Evolutionary conservation across 1,140 invertebrate species (phyloP).

Genomic region (Procambarus clarkii): DNA sequence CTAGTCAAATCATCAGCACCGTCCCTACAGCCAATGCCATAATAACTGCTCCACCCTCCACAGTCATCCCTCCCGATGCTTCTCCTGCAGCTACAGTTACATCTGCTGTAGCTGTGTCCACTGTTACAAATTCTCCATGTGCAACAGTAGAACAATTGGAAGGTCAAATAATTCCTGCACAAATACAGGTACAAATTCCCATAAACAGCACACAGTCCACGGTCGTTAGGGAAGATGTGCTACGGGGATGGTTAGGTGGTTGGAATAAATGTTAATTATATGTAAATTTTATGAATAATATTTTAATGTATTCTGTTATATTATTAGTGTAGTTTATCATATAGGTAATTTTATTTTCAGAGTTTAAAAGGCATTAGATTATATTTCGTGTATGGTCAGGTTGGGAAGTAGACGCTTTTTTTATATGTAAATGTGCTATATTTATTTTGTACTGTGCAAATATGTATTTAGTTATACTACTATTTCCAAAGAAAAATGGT

Average conservation of each 20-base stretch:
- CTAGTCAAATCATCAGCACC: constrained; percentile 51
- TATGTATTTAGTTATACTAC: background rate
- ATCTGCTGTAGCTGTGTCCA: constrained; percentile 36
- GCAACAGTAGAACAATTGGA: constrained; percentile 50
- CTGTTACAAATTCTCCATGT: constrained; percentile 36
- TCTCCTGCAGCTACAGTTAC: constrained; percentile 29
- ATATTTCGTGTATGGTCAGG: background rate
- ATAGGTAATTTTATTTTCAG: constrained; percentile 20
- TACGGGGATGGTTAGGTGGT: constrained; percentile 56
- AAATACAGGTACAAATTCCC: constrained; percentile 65
- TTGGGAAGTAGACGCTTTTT: background rate
- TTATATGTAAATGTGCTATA: constrained; percentile 6
- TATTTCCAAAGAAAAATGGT: background rate
- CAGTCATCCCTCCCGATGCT: constrained; percentile 11
- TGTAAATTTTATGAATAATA: constrained; percentile 10
- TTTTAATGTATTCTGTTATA: constrained; percentile 11
- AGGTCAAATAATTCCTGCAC: constrained; percentile 59
- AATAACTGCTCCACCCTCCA: constrained; percentile 40
- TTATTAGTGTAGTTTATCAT: background rate
- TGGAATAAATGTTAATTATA: constrained; percentile 59
- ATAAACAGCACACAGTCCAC: constrained; percentile 37
- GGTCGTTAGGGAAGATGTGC: constrained; percentile 44
- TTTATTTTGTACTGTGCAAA: background rate
- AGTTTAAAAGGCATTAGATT: background rate
- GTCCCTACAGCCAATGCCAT: constrained; percentile 45